A percentile compares a stretch with the other conserved stretches of the same genome.
These are phyloP conservation scores for Nycticryphes semicollaris DNA, from an alignment of 2,113 vertebrate species.

Conservation along the genomic window DNA sequence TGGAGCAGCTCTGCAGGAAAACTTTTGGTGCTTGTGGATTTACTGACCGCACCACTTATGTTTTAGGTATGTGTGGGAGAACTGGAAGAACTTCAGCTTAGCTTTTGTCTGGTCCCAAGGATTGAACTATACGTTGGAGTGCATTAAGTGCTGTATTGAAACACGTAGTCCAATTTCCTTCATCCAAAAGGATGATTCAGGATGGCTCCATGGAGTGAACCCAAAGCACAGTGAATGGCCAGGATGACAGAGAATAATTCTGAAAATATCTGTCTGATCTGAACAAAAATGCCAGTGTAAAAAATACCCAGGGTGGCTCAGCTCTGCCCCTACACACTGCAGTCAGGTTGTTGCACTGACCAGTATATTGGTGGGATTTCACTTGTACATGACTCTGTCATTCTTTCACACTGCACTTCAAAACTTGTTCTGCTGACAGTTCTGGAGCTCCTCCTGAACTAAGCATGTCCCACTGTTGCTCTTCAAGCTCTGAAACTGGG, in stretches of 20 bases:
- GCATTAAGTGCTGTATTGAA: background rate
- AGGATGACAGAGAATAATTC: background rate
- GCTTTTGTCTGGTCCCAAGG: background rate
- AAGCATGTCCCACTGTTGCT: background rate
- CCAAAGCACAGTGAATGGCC: background rate
- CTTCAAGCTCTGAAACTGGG: background rate
- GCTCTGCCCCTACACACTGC: background rate
- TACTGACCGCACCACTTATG: rapidly evolving
- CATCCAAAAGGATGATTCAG: background rate
- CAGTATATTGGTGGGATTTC: background rate
- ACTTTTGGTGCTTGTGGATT: background rate
- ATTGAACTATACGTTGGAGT: background rate
- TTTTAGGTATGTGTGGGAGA: background rate
- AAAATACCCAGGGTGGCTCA: background rate
- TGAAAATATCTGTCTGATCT: background rate
- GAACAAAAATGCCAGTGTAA: background rate
- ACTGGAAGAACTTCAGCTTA: background rate
- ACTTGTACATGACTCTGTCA: background rate
- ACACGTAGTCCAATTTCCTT: background rate
- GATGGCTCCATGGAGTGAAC: background rate
- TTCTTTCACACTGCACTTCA: background rate
- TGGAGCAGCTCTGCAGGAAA: background rate
- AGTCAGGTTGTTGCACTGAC: background rate
- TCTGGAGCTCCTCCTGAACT: background rate
- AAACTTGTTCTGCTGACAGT: background rate